A percentile compares a stretch with the other conserved stretches of the same genome.
Evolutionary conservation across 2,888 invertebrate species (phyloP).

Genomic region (Ommatoiulus sabulosus): DNA sequence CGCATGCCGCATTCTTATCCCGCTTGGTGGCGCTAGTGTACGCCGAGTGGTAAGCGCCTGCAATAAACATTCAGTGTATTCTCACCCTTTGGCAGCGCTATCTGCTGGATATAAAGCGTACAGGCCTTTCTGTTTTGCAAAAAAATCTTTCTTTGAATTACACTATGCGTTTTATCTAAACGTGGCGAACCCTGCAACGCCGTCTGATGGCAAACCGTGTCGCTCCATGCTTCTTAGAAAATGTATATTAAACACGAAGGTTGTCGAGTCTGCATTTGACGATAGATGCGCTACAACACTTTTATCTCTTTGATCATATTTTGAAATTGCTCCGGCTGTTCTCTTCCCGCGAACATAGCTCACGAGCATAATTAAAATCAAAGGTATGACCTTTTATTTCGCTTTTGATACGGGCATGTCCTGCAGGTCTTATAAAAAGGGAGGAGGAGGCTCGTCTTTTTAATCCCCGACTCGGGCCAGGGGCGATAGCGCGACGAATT

Average conservation of each 20-base stretch:
- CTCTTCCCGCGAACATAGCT: not conserved
- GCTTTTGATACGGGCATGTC: not conserved
- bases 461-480: not conserved
- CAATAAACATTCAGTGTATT: too few relatives aligned
- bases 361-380: not conserved
- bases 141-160: too few relatives aligned
- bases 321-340: not conserved
- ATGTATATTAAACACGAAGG: too few relatives aligned
- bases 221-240: too few relatives aligned
- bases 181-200: not conserved
- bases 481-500: not conserved
- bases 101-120: too few relatives aligned
- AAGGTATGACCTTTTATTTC: not conserved
- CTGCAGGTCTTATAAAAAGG: not conserved
- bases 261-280: not conserved
- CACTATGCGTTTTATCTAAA: too few relatives aligned
- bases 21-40: too few relatives aligned
- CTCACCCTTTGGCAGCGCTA: too few relatives aligned
- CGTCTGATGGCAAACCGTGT: not conserved
- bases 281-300: too few relatives aligned
- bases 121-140: too few relatives aligned
- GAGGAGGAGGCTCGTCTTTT: not conserved
- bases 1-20: too few relatives aligned
- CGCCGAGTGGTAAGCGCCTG: too few relatives aligned
- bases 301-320: not conserved